These are phyloP conservation scores for Tympanoctomys barrerae DNA, from an alignment of 2,797 vertebrate species.

Conservation along the genomic window DNA sequence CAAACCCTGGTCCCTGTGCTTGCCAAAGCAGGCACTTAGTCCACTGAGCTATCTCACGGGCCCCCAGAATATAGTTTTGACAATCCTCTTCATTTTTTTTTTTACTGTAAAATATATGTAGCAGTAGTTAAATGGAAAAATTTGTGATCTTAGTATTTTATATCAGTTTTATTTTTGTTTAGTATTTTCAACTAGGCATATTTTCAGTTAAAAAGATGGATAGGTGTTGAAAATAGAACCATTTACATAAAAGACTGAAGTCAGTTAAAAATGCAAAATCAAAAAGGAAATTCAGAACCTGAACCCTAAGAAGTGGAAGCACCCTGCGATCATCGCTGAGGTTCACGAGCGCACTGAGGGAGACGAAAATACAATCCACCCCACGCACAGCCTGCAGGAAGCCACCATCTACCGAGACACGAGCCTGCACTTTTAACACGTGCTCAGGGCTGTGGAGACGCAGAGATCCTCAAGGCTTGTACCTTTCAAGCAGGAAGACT, in stretches of 20 bases:
- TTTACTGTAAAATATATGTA: background rate
- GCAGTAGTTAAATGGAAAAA: background rate
- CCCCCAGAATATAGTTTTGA: background rate
- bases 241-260: background rate
- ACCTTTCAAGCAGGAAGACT: background rate
- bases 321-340: background rate
- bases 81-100: background rate
- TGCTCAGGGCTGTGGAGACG: background rate
- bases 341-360: background rate
- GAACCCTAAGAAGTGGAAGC: background rate
- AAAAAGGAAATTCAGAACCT: slow-evolving; percentile 3
- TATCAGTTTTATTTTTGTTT: background rate
- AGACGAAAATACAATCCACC: background rate
- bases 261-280: slow-evolving; percentile 21
- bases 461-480: background rate
- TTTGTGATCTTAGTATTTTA: background rate
- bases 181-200: background rate
- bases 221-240: background rate
- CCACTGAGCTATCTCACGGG: too few relatives aligned
- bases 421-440: background rate
- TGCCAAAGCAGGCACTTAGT: too few relatives aligned
- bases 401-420: background rate
- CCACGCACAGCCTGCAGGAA: background rate
- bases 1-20: too few relatives aligned
- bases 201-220: slow-evolving; percentile 52